Evolutionary conservation across 2,797 vertebrate genomes (phyloP), one percentile per base, ranked within the genome.

Genomic region (Okamejei kenojei): DNA sequence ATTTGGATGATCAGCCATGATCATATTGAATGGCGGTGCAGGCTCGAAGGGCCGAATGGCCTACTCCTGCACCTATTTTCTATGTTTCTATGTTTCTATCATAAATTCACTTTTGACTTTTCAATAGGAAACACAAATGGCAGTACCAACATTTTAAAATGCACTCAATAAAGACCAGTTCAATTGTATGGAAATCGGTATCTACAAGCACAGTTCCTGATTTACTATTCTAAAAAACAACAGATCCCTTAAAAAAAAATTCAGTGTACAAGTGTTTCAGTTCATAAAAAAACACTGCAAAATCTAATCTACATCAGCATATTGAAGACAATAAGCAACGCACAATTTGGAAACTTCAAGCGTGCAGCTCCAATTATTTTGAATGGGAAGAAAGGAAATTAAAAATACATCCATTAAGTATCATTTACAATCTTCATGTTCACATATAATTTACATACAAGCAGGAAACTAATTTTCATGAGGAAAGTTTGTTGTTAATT

Each of bases 301-400:
- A 96, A 96, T 96, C 95, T 95, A 96, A 96, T 97, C 96, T 96
- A 96, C 96, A 94, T 94, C 95, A 86, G 35, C 95, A 96, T 96
- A 96, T 94, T 95, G 95, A 96, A 97, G 96, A 97, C 97, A 97
- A 97, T 96, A 94, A 96, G 96, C 96, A 96, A 97, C 97, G 97
- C 97, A 97, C 97, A 97, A 97, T 97, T 96, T 96, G 96, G 96
- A 96, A 96, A 96, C 96, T 95, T 95, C 96, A 96, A 97, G 96
- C 96, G 97, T 94, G 96, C 97, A 96, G 96, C 96, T 97, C 97
- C 97, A 97, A 97, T 97, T 97, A 97, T 97, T 96, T 96, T 96
- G 96, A 97, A 96, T 32, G 93, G 96, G 96, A 96, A 96, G 97
- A 95, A 95, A 94, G 94, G 94, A 94, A 94, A 95, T 95, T 95